Percentiles rank a stretch among this genome's conserved stretches.
Conservation (phyloP, 2,888 invertebrate species). For the Eugnorisma glareosa region DNA sequence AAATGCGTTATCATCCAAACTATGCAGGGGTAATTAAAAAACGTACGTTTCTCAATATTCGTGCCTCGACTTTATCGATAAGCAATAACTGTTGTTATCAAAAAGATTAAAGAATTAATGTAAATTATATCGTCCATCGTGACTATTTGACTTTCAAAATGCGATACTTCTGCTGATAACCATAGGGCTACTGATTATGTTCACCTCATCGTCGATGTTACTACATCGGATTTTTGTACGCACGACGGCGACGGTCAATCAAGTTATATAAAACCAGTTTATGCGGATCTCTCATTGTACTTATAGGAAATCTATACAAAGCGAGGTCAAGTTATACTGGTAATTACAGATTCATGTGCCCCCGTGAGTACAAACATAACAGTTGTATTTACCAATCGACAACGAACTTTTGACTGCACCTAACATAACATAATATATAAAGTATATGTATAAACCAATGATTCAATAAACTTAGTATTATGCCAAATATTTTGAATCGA, state of each 20-base stretch:
- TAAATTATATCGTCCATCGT: slow-evolving; percentile 42
- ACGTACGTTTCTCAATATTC: slow-evolving; percentile 46
- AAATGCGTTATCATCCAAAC: slow-evolving; percentile 32
- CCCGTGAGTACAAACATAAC: slow-evolving; percentile 18
- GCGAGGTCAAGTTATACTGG: no score
- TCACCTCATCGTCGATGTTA: slow-evolving; percentile 9
- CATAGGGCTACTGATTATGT: slow-evolving; percentile 1
- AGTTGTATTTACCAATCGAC: background rate
- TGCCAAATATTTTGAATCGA: background rate
- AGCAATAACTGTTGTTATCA: slow-evolving; percentile 71
- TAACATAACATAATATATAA: background rate
- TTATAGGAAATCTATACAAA: no score
- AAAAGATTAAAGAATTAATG: slow-evolving; percentile 69
- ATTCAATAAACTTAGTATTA: background rate
- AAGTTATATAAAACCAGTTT: no score
- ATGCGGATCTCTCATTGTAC: no score
- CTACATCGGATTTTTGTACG: background rate
- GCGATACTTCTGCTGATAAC: slow-evolving; percentile 35
- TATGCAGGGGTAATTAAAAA: slow-evolving; percentile 35
- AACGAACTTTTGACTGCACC: no score
- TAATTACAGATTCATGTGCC: no score
- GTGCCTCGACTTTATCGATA: slow-evolving; percentile 66
- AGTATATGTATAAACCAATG: background rate
- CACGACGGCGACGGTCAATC: no score
- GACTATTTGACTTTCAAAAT: slow-evolving; percentile 44